Evolutionary conservation across 2,797 vertebrate species (phyloP).

Genomic region (Notamacropus eugenii): DNA sequence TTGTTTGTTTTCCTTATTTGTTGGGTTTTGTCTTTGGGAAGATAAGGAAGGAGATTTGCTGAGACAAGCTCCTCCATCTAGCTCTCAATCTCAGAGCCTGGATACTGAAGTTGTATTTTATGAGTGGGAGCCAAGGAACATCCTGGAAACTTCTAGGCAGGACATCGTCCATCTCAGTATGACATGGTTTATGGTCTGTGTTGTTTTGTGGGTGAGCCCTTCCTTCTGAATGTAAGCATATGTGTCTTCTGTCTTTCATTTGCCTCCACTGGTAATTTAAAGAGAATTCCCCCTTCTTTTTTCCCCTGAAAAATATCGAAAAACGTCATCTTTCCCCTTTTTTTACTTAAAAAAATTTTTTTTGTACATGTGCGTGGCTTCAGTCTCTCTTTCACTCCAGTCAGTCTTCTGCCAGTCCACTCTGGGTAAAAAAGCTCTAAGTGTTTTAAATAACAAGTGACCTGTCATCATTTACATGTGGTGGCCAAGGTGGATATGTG

Average conservation of each 20-base stretch:
- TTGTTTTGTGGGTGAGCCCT: not conserved
- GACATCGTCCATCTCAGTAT: not conserved
- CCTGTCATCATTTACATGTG: not conserved
- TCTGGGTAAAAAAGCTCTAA: not conserved
- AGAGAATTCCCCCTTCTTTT: constrained; percentile 4
- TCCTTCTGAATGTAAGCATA: not conserved
- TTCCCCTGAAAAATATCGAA: constrained; percentile 1
- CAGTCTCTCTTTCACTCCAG: constrained; percentile 8
- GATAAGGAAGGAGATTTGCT: not conserved
- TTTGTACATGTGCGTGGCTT: not conserved
- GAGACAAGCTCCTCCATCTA: not conserved
- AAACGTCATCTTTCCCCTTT: not conserved
- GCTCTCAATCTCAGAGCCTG: not conserved
- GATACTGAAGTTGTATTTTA: not conserved
- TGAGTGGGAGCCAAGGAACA: not conserved
- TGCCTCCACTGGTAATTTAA: not conserved
- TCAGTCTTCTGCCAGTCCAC: not conserved
- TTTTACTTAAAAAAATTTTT: not conserved
- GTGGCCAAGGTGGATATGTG: not conserved
- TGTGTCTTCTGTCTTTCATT: not conserved
- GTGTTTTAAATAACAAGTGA: not conserved
- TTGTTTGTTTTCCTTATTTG: not conserved
- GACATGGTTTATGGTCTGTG: accelerated
- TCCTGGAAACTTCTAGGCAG: not conserved
- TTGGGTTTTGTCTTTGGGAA: not conserved